A percentile compares a stretch with the other conserved stretches of the same genome.
Evolutionary conservation across 2,113 vertebrate genomes (phyloP).

Genomic region (Lepidothrix coronata): DNA sequence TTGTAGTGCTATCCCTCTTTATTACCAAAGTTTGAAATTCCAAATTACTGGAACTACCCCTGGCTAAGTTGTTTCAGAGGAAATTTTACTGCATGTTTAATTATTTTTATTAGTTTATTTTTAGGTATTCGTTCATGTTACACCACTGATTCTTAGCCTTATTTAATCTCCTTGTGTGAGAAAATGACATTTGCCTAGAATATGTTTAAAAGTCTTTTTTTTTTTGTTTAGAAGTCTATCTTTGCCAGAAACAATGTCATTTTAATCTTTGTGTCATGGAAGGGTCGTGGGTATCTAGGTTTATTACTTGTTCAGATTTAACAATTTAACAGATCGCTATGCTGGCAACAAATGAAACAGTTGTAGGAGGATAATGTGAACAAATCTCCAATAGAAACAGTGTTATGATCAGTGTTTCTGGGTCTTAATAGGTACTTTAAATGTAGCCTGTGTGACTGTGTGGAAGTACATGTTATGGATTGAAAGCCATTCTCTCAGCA

Average conservation of each 20-base stretch:
- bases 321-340: background rate
- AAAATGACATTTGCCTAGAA: background rate
- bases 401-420: background rate
- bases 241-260: background rate
- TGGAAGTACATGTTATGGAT: accelerated
- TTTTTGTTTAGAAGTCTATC: background rate
- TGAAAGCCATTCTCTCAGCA: background rate
- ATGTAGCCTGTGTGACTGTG: accelerated
- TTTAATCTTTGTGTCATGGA: background rate
- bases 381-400: background rate
- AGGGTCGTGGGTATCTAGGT: background rate
- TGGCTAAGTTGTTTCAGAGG: background rate
- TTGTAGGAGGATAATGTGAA: background rate
- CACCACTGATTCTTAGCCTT: background rate
- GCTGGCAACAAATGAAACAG: background rate
- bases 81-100: background rate
- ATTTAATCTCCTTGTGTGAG: background rate
- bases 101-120: background rate
- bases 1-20: background rate
- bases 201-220: background rate
- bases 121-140: background rate
- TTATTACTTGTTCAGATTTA: background rate
- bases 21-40: background rate
- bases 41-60: background rate
- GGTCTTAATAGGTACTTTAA: background rate